phyloP scores from a whole-genome alignment of 2,797 vertebrate genomes.

The Phrynocephalus vlangalii region DNA sequence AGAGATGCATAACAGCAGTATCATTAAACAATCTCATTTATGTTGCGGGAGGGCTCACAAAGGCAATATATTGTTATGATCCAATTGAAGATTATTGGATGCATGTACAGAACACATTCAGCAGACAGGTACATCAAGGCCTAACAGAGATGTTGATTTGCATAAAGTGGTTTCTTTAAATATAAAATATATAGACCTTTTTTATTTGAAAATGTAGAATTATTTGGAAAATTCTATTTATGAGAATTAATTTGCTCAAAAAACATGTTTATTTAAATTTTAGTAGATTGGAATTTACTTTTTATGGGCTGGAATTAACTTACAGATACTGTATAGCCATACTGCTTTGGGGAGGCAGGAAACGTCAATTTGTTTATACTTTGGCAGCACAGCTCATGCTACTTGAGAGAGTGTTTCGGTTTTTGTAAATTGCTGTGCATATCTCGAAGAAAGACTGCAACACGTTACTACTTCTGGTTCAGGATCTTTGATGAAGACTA shows the following conservation, averaged over 20 bases:
- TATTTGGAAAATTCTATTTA: slow-evolving; percentile 2
- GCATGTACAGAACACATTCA: slow-evolving; percentile 93
- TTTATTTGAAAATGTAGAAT: not conserved
- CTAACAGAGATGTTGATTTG: not conserved
- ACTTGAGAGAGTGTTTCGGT: not conserved
- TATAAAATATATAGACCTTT: not conserved
- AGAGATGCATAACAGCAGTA: slow-evolving; percentile 95
- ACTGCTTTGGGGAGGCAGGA: not conserved
- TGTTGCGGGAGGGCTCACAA: slow-evolving; percentile 94
- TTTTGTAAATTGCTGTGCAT: not conserved
- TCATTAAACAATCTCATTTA: slow-evolving; percentile 96
- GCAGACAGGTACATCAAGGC: slow-evolving; percentile 87
- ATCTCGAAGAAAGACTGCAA: not conserved
- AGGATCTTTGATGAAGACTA: not conserved
- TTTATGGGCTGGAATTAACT: not conserved
- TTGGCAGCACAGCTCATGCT: not conserved
- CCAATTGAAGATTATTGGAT: slow-evolving; percentile 96
- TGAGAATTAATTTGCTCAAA: not conserved
- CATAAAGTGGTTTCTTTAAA: not conserved
- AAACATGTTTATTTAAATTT: not conserved
- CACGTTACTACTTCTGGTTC: not conserved
- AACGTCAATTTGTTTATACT: not conserved
- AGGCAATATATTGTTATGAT: slow-evolving; percentile 96
- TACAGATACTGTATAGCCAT: not conserved
- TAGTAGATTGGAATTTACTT: not conserved